Base-by-base conservation (phyloP, 2,797 vertebrate species). In the Clarias fuscus region DNA sequence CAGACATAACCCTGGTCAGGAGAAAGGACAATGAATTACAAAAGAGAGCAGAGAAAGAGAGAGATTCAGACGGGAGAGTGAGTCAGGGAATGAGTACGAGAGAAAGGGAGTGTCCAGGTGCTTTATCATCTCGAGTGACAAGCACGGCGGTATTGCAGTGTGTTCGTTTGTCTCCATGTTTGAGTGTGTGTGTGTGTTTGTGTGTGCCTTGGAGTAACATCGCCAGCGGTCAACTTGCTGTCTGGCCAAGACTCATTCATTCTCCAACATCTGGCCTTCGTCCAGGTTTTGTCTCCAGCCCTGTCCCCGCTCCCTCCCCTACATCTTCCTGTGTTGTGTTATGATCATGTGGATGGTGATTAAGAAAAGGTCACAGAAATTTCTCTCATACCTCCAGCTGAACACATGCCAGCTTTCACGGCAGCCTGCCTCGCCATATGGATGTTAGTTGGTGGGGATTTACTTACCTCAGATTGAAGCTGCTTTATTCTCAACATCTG, bases 91-190 rank as follows among this genome's bases (percentile, higher is more conserved):
- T 89, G 86, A 87, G 43, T 79, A 82, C 27, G 43, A 77, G 67
- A 86, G 48, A 85, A 65, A 86, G 64, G 87, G 87, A 91, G 90
- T 87, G 88, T 89, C 89, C 82, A 90, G 92, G 93, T 93, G 91
- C 92, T 95, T 94, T 90, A 94, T 95, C 93, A 95, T 94, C 88
- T 90, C 87, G 85, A 72, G 89, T 94, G 94, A 95, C 94, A 94
- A 91, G 90, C 90, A 91, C 90, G 92, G 89, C 84, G 78, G 90
- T 91, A 89, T 88, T 90, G 90, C 92, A 91, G 91, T 84, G 84
- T 84, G 91, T 48, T 48, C 10, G 48, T 48, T 48, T 93, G 82
- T 53, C 15, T 24, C 56, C 78, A 82, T 89, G 59, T 80, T 18
- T 84, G 75, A 84, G 75, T 86, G 84, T 87, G 79, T 86, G 48